phyloP scores from a whole-genome alignment of 2,888 invertebrate species.

The Melolontha melolontha region DNA sequence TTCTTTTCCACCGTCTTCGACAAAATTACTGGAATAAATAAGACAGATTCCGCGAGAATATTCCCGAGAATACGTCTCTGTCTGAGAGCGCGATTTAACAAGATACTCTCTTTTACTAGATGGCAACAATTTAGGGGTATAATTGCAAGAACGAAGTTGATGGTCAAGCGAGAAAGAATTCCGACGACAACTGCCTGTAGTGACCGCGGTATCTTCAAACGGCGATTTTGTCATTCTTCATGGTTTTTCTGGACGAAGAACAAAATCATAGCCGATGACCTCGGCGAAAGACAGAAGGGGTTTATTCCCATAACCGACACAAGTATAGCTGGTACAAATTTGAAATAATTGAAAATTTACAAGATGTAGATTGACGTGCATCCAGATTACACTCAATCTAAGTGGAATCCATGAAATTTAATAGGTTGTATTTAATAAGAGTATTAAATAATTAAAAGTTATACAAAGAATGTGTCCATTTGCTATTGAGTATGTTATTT shows the following conservation, averaged over 20 bases:
- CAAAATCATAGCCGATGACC: conserved; percentile 25
- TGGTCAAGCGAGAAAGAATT: conserved; percentile 41
- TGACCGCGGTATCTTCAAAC: conserved; percentile 42
- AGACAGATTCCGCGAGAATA: conserved; percentile 41
- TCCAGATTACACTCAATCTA: no score
- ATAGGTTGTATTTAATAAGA: no score
- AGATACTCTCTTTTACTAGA: conserved; percentile 34
- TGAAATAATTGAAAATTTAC: no score
- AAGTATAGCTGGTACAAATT: no score
- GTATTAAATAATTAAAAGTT: no score
- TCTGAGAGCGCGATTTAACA: conserved; percentile 31
- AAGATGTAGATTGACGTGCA: no score
- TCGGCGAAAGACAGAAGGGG: not conserved
- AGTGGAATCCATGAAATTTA: no score
- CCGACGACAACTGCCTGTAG: conserved; percentile 27
- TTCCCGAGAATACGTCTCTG: conserved; percentile 42
- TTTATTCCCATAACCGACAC: conserved; percentile 7
- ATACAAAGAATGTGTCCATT: no score
- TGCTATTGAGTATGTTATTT: no score
- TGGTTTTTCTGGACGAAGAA: conserved; percentile 20
- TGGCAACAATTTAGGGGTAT: conserved; percentile 38
- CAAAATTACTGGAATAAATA: conserved; percentile 43
- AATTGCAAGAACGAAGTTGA: conserved; percentile 37
- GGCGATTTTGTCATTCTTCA: conserved; percentile 39
- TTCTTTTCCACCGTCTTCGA: conserved; percentile 27